Conservation (phyloP, 2,888 invertebrate species). For the Drosophila siamana region DNA sequence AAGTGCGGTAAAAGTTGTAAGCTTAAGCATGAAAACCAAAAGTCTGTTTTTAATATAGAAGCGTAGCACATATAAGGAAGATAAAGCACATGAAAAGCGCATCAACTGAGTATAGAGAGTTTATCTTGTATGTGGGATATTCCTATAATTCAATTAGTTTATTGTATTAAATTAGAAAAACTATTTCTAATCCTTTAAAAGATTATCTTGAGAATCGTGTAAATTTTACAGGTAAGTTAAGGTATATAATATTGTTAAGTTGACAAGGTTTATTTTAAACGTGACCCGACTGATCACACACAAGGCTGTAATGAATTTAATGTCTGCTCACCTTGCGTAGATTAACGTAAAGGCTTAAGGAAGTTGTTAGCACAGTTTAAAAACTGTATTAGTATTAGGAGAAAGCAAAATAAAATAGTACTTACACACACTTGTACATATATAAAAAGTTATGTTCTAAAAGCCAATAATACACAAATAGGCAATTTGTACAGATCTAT, state of each 20-base stretch:
- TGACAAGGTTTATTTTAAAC: neutral
- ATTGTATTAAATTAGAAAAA: no score
- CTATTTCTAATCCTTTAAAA: neutral
- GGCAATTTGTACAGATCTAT: constrained; percentile 6
- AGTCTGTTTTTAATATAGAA: neutral
- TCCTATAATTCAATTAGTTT: neutral
- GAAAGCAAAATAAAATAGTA: constrained; percentile 29
- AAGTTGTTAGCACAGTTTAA: constrained; percentile 13
- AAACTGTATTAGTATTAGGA: constrained; percentile 11
- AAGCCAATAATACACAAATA: constrained; percentile 28
- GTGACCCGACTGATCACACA: no score
- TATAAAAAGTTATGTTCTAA: constrained; percentile 24
- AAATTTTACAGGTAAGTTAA: neutral
- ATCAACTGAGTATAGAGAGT: neutral
- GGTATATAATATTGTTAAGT: neutral
- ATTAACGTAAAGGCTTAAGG: neutral
- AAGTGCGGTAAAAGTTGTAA: constrained; percentile 24
- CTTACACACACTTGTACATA: constrained; percentile 39
- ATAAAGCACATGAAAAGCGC: constrained; percentile 3
- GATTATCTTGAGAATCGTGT: neutral
- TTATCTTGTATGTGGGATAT: neutral
- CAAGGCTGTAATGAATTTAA: no score
- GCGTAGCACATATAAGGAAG: constrained; percentile 2
- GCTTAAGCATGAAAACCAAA: constrained; percentile 35
- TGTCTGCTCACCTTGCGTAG: no score